These are phyloP conservation scores for Plebejus melissa DNA, from an alignment of 2,888 invertebrate species.

Conservation along the genomic window DNA sequence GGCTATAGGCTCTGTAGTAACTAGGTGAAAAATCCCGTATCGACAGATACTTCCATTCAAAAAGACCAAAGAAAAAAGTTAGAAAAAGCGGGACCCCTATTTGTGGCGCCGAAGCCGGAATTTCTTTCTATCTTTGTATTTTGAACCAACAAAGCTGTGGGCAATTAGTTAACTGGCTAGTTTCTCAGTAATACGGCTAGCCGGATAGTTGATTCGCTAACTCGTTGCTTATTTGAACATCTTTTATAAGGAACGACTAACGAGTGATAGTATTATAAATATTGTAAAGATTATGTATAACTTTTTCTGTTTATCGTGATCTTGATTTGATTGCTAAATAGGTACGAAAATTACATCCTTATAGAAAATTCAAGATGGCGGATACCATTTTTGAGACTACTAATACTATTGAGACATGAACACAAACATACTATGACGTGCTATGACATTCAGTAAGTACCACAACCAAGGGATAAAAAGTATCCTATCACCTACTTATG, in stretches of 20 bases:
- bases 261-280: no score
- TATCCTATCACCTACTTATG: no score
- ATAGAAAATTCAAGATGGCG: no score
- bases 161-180: conserved; percentile 29
- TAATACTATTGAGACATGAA: no score
- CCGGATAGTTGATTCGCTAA: background rate
- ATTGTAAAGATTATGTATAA: no score
- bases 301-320: no score
- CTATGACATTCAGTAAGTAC: no score
- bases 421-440: no score
- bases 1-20: background rate
- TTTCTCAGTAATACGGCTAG: conserved; percentile 1
- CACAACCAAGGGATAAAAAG: no score
- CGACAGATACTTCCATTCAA: background rate
- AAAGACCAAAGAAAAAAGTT: background rate
- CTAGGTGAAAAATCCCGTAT: background rate
- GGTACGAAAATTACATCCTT: no score
- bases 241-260: background rate
- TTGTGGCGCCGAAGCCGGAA: background rate
- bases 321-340: no score
- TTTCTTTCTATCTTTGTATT: conserved; percentile 11
- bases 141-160: conserved; percentile 5
- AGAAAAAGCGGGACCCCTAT: background rate
- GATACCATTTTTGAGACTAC: no score
- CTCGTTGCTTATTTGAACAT: background rate